Base-by-base conservation (phyloP, 2,797 vertebrate species). In the Pogoniulus pusillus region DNA sequence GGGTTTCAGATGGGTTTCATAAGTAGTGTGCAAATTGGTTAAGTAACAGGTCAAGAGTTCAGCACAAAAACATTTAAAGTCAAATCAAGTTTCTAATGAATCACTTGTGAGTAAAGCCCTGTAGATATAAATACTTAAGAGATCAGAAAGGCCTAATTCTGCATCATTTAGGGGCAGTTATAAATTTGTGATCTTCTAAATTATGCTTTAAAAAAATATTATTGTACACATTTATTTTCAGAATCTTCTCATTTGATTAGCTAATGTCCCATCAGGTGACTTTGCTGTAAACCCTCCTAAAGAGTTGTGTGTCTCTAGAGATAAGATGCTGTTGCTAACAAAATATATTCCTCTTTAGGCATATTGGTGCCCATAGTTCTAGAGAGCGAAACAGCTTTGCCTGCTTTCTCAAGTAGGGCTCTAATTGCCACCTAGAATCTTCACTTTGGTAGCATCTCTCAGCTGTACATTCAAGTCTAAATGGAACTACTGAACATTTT, bases 221-320 rank as follows among this genome's bases (percentile, higher is more conserved):
- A 7, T 84, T 51, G 1, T 11, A 6, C 3, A 22, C 0, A 0
- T 51, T 43, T 4, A 9, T 65, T 47, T 73, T 63, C 39, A 34
- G 27, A 18, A 47, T 57, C 9, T 63, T 6, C 8, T 51, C 2
- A 7, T 22, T 13, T 60, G 12, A 4, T 34, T 30, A 65, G 26
- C 0, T 35, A 19, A 8, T 5, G 4, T 27, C 18, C n/a, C 10
- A 26, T 16, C 32, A 32, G 11, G 26, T 23, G 49, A 76, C 4
- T 3, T 10, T 89, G 39, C 34, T 4, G 4, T 35, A 27, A 80
- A 47, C 6, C 12, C 11, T 59, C 47, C 34, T 18, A 3, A 54
- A 65, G 17, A 62, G 7, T 12, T 37, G 10, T 30, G 6, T 43
- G 4, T 14, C 34, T 65, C 27, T 66, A 43, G 37, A 53, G 4